Evolutionary conservation across 2,797 vertebrate genomes (phyloP), one percentile per base, ranked within the genome.

Genomic region (Petrocephalus schoutedeni): DNA sequence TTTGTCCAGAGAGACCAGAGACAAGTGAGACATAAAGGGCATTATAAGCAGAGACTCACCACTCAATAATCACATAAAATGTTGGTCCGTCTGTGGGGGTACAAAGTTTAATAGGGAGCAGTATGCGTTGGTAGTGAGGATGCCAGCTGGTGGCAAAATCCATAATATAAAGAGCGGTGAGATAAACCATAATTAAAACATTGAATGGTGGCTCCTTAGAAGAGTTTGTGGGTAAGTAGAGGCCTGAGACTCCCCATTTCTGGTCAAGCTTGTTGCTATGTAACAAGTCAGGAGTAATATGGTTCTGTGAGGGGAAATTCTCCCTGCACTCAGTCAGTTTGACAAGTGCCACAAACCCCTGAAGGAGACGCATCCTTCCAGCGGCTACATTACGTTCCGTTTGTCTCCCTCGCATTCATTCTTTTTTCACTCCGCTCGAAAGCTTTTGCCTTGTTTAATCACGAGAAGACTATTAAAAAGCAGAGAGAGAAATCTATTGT

Each of bases 401-500:
- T 0, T 36, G 10, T 49, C 85, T 87, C 56, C 86, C 41, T n/a
- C 85, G 14, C 41, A 5, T 28, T 56, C 7, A 8, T 28, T 19
- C 12, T 84, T 12, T 54, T 36, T 74, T 71, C 45, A 12, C 49
- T 71, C 61, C 2, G 41, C 71, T 87, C 1, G 49, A 77, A 41
- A 41, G 23, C 51, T 56, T 82, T 36, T 49, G 41, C 28, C 56
- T 41, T 19, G n/a, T 59, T 87, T 88, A 59, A 32, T 36, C n/a
- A 12, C 45, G 7, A 82, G 71, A 16, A 56, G 19, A 21, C 49
- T 28, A 87, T 77, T 74, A 57, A 51, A 86, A 56, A 90, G 32
- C 4, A 8, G 64, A 92, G 93, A 92, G 49, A 16, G 1, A 56
- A 87, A 77, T 23, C 51, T 54, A 83, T 51, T 83, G 36, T 19